phyloP scores from a whole-genome alignment of 1,140 invertebrate species.

The Heliconius congener region DNA sequence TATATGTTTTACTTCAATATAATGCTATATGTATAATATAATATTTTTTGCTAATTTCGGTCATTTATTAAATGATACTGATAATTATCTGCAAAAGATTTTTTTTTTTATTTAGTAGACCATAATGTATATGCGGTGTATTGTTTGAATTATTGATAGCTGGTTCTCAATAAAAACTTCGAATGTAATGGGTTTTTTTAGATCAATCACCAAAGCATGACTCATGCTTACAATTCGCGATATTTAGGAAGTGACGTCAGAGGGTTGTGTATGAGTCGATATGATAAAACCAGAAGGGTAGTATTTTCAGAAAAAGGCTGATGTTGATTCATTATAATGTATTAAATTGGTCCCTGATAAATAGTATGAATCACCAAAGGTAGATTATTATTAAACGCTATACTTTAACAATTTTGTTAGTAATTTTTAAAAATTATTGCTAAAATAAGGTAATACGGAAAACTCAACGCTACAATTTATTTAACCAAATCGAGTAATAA shows the following conservation, averaged over 20 bases:
- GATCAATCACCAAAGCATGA: constrained; percentile 29
- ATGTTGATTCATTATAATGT: constrained; percentile 6
- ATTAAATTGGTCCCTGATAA: neutral
- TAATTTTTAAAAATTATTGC: too few species aligned
- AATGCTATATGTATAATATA: neutral
- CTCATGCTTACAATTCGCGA: constrained; percentile 32
- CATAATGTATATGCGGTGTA: neutral
- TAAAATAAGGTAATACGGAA: too few species aligned
- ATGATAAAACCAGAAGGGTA: neutral
- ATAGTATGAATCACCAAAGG: neutral
- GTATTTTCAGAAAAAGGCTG: neutral
- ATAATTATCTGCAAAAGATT: neutral
- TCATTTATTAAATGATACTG: neutral
- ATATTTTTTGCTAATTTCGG: neutral
- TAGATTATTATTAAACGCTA: neutral
- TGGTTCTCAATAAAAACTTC: constrained; percentile 24
- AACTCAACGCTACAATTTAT: too few species aligned
- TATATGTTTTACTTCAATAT: neutral
- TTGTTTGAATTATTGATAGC: constrained; percentile 25
- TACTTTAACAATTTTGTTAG: too few species aligned
- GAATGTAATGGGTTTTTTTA: constrained; percentile 37
- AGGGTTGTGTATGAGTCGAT: constrained; percentile 7
- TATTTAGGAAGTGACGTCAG: constrained; percentile 38
- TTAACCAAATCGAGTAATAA: too few species aligned
- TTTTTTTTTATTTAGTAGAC: constrained; percentile 9